Evolutionary conservation across 2,113 vertebrate genomes (phyloP).

Genomic region (Alligator sinensis): DNA sequence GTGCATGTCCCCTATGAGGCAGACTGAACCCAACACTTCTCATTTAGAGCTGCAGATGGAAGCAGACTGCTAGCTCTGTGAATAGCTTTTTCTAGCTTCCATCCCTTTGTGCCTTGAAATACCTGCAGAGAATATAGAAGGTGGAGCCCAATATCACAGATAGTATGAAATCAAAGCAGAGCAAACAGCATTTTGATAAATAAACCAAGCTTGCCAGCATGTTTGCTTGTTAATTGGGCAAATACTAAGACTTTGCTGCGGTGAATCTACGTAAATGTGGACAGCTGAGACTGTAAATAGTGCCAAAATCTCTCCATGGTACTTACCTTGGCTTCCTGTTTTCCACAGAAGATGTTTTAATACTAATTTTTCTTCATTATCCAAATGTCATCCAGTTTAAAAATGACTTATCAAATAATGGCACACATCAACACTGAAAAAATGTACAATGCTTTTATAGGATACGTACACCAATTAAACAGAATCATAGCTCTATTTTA

Average conservation of each 20-base stretch:
- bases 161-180: background rate
- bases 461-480: background rate
- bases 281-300: background rate
- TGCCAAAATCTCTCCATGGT: background rate
- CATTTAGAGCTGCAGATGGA: slow-evolving; percentile 43
- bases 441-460: background rate
- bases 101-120: background rate
- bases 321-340: background rate
- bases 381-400: background rate
- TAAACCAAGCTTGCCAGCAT: background rate
- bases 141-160: background rate
- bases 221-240: background rate
- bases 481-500: background rate
- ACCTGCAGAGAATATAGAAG: background rate
- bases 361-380: background rate
- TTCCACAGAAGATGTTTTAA: background rate
- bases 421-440: background rate
- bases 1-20: background rate
- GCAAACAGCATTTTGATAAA: background rate
- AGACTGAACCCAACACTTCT: background rate
- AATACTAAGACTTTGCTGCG: background rate
- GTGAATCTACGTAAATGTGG: background rate
- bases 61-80: background rate
- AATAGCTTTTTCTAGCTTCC: background rate
- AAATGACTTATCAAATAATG: background rate